Percentiles rank a stretch among this genome's conserved stretches.
phyloP scores from a whole-genome alignment of 1,140 invertebrate genomes.

The Drosophila sulfurigaster region DNA sequence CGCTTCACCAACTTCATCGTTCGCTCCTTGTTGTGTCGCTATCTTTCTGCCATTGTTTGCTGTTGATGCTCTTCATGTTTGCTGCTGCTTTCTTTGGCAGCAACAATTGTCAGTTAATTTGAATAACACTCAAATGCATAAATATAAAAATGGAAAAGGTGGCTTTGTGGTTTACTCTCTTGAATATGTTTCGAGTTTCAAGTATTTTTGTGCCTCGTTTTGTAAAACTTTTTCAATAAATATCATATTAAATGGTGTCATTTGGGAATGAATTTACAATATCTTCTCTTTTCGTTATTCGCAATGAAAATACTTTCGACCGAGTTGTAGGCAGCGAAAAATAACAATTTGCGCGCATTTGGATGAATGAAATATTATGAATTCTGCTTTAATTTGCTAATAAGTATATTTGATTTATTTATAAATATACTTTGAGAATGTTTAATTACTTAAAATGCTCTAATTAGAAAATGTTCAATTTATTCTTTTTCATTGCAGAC shows the following conservation, averaged over 20 bases:
- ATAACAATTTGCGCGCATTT: too few species aligned
- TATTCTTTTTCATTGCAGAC: background rate
- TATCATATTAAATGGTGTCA: conserved; percentile 14
- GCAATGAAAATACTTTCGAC: background rate
- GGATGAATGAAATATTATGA: too few species aligned
- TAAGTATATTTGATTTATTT: too few species aligned
- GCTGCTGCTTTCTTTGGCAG: conserved; percentile 4
- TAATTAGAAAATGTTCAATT: background rate
- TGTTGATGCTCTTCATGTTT: conserved; percentile 36
- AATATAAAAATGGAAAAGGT: conserved; percentile 25
- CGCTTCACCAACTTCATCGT: background rate
- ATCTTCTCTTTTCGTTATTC: background rate
- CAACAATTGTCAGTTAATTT: conserved; percentile 52
- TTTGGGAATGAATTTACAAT: conserved; percentile 19
- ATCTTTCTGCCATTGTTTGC: conserved; percentile 23
- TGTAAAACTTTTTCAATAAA: conserved; percentile 36
- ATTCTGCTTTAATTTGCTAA: too few species aligned
- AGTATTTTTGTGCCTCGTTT: conserved; percentile 1
- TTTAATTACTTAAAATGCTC: background rate
- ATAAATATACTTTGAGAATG: too few species aligned
- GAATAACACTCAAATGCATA: conserved; percentile 39
- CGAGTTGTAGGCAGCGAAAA: too few species aligned
- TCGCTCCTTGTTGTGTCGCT: background rate
- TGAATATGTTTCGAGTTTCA: conserved; percentile 33
- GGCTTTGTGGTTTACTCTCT: conserved; percentile 19